Conservation (phyloP, 2,888 invertebrate species). For the Escarpia spicata region DNA sequence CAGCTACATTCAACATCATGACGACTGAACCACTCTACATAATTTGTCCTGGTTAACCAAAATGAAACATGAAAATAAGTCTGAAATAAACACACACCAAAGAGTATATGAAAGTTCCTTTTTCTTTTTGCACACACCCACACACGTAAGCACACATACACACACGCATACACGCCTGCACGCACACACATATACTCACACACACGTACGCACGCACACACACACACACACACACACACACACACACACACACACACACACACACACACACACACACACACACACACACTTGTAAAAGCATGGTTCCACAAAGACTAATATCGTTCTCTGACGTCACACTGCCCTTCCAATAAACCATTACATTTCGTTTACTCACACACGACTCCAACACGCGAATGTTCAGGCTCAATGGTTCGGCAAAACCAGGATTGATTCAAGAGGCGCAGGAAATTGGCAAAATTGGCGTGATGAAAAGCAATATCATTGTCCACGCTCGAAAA, state of each 20-base stretch:
- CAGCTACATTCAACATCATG: too few relatives aligned
- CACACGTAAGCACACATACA: not conserved
- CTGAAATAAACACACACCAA: too few relatives aligned
- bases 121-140: too few relatives aligned
- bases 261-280: not conserved
- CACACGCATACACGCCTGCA: not conserved
- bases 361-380: not conserved
- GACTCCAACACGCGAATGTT: not conserved
- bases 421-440: not conserved
- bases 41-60: too few relatives aligned
- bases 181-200: not conserved
- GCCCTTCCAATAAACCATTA: not conserved
- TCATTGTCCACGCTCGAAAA: not conserved
- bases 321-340: not conserved
- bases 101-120: too few relatives aligned
- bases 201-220: not conserved
- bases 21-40: too few relatives aligned
- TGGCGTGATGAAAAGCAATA: conserved; percentile 16
- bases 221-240: not conserved
- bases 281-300: not conserved
- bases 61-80: too few relatives aligned
- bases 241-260: not conserved
- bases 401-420: not conserved
- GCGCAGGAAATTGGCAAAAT: not conserved
- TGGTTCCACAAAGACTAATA: not conserved